Conservation (phyloP, 2,888 invertebrate genomes). For the Mythimna ferrago region DNA sequence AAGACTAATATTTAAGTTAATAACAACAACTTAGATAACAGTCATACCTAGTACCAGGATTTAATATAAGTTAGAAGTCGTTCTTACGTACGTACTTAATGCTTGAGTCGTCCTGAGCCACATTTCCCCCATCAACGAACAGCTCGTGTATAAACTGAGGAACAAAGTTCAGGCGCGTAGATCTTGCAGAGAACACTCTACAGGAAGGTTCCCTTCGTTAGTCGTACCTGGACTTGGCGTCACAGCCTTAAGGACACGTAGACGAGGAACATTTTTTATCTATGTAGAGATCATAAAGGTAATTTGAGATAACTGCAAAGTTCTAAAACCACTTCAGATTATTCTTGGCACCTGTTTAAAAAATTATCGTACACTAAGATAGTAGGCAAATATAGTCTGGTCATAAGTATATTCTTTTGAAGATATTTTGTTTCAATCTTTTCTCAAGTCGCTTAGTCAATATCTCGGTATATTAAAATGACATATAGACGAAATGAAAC, state of each 20-base stretch:
- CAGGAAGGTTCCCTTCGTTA: constrained; percentile 6
- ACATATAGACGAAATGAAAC: too few relatives aligned
- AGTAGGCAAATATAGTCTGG: background rate
- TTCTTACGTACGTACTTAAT: background rate
- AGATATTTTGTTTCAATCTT: too few relatives aligned
- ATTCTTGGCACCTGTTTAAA: background rate
- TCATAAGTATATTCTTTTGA: background rate
- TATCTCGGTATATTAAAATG: too few relatives aligned
- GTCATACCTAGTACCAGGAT: background rate
- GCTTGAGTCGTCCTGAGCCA: background rate
- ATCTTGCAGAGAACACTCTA: constrained; percentile 6
- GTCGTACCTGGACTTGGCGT: background rate
- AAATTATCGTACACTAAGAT: background rate
- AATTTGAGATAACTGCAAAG: background rate
- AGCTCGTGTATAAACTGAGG: constrained; percentile 10
- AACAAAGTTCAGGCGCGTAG: constrained; percentile 6
- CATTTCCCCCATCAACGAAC: constrained; percentile 1
- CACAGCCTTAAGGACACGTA: background rate
- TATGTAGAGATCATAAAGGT: background rate
- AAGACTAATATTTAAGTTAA: background rate
- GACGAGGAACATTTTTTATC: background rate
- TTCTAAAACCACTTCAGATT: background rate
- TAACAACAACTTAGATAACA: background rate
- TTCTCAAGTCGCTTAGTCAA: background rate
- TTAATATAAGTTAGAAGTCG: constrained; percentile 25